Percentiles rank a stretch among this genome's conserved stretches.
phyloP scores from a whole-genome alignment of 2,797 vertebrate genomes.

The Rhabdomys pumilio region DNA sequence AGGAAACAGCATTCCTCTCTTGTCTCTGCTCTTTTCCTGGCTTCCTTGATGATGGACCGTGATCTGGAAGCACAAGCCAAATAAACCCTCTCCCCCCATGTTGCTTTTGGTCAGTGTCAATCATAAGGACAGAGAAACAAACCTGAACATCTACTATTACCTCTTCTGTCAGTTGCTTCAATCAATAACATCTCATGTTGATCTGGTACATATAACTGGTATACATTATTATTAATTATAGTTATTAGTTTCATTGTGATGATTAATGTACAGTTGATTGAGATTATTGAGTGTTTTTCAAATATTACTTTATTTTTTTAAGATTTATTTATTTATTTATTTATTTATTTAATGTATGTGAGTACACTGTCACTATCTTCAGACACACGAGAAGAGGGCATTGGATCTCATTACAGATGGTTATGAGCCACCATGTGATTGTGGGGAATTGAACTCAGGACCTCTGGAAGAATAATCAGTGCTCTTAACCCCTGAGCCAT shows the following conservation, averaged over 20 bases:
- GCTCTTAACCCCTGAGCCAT: too few species aligned
- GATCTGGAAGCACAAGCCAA: not conserved
- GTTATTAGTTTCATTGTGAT: not conserved
- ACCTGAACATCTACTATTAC: not conserved
- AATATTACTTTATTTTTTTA: not conserved
- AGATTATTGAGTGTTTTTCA: not conserved
- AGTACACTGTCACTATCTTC: too few species aligned
- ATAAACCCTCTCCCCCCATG: not conserved
- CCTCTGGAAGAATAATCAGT: too few species aligned
- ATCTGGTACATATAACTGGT: not conserved
- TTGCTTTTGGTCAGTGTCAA: not conserved
- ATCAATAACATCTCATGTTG: not conserved
- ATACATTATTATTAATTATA: not conserved
- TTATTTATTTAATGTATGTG: too few species aligned
- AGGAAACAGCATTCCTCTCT: not conserved
- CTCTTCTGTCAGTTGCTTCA: not conserved
- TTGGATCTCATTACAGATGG: too few species aligned
- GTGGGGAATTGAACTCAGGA: too few species aligned
- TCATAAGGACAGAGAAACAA: not conserved
- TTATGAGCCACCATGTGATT: too few species aligned
- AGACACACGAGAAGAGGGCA: too few species aligned
- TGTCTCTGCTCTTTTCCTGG: not conserved
- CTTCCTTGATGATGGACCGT: not conserved
- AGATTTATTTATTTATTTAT: not conserved
- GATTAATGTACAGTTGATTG: not conserved